phyloP scores from a whole-genome alignment of 2,888 invertebrate genomes.

The Ochropleura plecta region DNA sequence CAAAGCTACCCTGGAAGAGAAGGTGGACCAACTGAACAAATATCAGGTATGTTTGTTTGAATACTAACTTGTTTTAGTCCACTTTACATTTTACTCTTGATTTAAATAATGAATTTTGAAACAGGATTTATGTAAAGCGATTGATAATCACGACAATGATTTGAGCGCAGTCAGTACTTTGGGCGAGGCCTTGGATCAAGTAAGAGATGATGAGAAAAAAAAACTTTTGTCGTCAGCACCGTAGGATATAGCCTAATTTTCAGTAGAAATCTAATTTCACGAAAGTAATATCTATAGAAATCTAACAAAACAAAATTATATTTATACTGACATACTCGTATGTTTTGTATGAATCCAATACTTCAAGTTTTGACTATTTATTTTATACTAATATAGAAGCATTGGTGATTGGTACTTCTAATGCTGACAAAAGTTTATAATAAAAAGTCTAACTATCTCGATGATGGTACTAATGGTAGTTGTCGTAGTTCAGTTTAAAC shows the following conservation, averaged over 20 bases:
- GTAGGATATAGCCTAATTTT: constrained; percentile 86
- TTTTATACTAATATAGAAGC: constrained; percentile 74
- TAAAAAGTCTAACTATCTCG: constrained; percentile 55
- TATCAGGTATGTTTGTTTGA: constrained; percentile 93
- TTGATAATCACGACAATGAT: constrained; percentile 93
- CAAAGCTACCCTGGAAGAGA: constrained; percentile 96
- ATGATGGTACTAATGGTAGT: constrained; percentile 84
- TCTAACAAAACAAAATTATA: constrained; percentile 71
- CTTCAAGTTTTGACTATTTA: constrained; percentile 60
- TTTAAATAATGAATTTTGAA: constrained; percentile 80
- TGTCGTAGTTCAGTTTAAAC: constrained; percentile 86
- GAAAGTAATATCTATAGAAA: constrained; percentile 69
- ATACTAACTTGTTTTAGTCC: constrained; percentile 19
- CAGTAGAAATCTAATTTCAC: constrained; percentile 87
- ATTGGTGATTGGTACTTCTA: constrained; percentile 75
- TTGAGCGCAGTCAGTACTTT: constrained; percentile 93
- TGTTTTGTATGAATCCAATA: constrained; percentile 53
- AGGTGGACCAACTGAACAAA: constrained; percentile 96
- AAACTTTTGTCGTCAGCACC: constrained; percentile 77
- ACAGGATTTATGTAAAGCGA: constrained; percentile 94
- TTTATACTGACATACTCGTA: constrained; percentile 53
- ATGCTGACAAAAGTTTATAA: constrained; percentile 62
- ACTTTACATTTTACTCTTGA: constrained; percentile 39
- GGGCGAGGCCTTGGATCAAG: constrained; percentile 96
- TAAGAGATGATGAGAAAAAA: constrained; percentile 89